phyloP scores from a whole-genome alignment of 2,113 vertebrate genomes.

The Scophthalmus maximus region DNA sequence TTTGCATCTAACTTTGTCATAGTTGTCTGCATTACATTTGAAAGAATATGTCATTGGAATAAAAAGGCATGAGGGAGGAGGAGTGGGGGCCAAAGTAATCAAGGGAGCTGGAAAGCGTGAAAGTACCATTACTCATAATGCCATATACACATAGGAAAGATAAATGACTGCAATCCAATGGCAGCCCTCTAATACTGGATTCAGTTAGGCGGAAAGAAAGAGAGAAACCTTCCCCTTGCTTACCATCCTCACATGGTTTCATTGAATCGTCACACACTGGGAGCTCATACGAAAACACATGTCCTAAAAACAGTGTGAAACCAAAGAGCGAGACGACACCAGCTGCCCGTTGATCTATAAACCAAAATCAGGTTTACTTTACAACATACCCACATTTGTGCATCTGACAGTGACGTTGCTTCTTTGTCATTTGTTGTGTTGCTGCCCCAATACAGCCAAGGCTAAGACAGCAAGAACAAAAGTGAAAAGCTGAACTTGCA shows the following conservation, averaged over 20 bases:
- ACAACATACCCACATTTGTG: background rate
- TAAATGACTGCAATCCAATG: constrained; percentile 79
- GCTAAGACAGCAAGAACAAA: background rate
- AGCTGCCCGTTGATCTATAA: background rate
- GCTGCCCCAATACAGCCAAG: background rate
- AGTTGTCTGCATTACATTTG: constrained; percentile 68
- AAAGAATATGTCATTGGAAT: constrained; percentile 75
- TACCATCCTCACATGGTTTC: constrained; percentile 51
- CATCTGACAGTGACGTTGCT: background rate
- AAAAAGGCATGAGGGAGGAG: constrained; percentile 68
- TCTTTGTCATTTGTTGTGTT: background rate
- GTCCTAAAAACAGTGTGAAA: constrained; percentile 16
- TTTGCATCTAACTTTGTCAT: constrained; percentile 74
- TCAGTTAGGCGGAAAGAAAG: constrained; percentile 64
- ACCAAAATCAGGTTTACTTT: background rate
- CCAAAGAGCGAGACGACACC: constrained; percentile 8
- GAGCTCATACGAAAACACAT: constrained; percentile 10
- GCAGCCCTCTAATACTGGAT: constrained; percentile 71
- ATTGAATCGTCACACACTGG: constrained; percentile 37
- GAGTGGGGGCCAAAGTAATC: constrained; percentile 78
- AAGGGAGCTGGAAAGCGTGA: constrained; percentile 79
- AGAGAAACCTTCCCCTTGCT: constrained; percentile 53
- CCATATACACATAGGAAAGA: constrained; percentile 77
- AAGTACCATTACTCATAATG: constrained; percentile 84
- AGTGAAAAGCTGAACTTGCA: background rate